Evolutionary conservation across 2,888 invertebrate genomes (phyloP).

Genomic region (Amiota mariae): DNA sequence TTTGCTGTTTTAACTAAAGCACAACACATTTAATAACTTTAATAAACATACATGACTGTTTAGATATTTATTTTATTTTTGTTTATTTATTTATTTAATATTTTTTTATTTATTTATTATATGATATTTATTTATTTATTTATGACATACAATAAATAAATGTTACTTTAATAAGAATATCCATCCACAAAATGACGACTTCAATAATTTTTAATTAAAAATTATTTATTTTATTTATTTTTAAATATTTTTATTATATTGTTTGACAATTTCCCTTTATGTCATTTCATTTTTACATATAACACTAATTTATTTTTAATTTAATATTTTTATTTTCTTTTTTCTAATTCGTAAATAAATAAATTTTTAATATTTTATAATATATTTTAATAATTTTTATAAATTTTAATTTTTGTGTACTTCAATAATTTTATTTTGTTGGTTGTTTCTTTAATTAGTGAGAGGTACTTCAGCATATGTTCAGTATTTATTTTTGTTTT

Average conservation of each 20-base stretch:
- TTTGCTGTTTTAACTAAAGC: constrained; percentile 4
- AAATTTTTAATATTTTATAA: background rate
- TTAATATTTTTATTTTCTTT: background rate
- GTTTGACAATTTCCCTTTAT: constrained; percentile 32
- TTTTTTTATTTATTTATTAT: background rate
- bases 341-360: constrained; percentile 11
- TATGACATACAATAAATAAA: background rate
- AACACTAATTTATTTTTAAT: background rate
- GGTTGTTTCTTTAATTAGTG: background rate
- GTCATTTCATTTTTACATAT: constrained; percentile 13
- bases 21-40: constrained; percentile 9
- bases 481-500: constrained; percentile 1
- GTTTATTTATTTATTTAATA: background rate
- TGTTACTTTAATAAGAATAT: background rate
- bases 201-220: background rate
- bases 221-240: constrained; percentile 8
- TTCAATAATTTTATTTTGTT: background rate
- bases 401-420: too few relatives aligned
- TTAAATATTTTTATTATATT: constrained; percentile 21
- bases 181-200: background rate
- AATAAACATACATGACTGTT: constrained; percentile 3
- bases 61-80: background rate
- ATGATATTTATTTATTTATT: background rate
- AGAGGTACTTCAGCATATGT: constrained; percentile 17
- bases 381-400: constrained; percentile 11